Evolutionary conservation across 2,113 vertebrate genomes (phyloP).

Genomic region (Ailuropoda melanoleuca): DNA sequence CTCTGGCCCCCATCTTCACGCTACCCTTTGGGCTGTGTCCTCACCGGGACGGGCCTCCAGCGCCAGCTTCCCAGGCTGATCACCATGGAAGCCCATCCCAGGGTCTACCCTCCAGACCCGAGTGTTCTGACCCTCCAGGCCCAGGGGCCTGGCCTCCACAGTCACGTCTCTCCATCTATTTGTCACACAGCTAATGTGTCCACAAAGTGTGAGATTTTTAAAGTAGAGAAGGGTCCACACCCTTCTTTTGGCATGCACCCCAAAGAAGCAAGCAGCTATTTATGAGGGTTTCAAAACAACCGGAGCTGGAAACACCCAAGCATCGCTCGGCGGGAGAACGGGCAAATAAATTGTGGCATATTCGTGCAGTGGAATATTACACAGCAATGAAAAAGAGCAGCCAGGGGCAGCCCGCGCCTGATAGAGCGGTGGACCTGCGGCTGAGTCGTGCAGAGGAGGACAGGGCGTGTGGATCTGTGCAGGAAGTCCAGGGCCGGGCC

Average conservation of each 20-base stretch:
- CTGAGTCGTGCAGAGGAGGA: too few species aligned
- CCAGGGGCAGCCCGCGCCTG: fast-evolving
- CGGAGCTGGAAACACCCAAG: background rate
- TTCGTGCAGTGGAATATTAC: fast-evolving
- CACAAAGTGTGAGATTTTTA: background rate
- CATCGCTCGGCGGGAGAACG: fast-evolving
- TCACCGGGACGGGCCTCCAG: fast-evolving
- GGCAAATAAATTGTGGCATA: fast-evolving
- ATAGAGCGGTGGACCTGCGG: fast-evolving
- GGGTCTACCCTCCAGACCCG: background rate
- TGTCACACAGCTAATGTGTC: background rate
- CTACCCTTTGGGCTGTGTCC: fast-evolving
- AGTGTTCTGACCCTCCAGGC: background rate
- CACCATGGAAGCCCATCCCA: fast-evolving
- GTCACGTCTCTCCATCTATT: background rate
- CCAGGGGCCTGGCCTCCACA: too few species aligned
- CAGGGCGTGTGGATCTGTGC: fast-evolving
- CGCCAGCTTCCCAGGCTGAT: fast-evolving
- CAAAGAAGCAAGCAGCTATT: background rate
- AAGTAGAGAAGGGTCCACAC: background rate
- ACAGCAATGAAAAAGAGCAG: fast-evolving
- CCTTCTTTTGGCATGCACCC: fast-evolving
- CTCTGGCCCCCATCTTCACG: background rate
- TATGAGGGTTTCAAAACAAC: background rate
- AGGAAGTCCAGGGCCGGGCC: too few species aligned